Conservation (phyloP, 1,140 invertebrate genomes). For the Limonius californicus region DNA sequence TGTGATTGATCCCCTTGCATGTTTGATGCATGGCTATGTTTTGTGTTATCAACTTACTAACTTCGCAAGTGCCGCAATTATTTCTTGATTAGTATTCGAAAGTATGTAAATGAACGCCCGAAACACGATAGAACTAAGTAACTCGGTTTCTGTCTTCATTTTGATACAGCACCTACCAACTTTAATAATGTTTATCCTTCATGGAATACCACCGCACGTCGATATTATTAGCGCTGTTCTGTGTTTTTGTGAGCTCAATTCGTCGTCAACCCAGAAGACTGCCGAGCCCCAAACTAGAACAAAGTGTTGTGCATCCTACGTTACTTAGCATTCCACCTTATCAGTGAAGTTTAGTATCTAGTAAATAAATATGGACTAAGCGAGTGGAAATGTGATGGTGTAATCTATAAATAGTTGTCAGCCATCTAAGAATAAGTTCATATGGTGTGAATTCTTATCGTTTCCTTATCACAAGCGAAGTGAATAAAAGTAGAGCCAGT, state of each 20-base stretch:
- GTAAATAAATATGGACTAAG: conserved; percentile 6
- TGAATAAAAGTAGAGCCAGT: background rate
- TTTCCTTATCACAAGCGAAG: background rate
- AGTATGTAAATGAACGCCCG: background rate
- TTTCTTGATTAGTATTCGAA: background rate
- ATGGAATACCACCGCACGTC: background rate
- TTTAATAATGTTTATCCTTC: background rate
- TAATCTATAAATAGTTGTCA: background rate
- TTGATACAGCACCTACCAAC: background rate
- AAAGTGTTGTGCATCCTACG: background rate
- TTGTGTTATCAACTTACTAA: background rate
- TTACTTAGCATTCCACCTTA: background rate
- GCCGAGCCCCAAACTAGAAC: background rate
- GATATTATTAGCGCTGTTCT: background rate
- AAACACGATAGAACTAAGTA: background rate
- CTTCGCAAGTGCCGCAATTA: background rate
- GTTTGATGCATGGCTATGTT: background rate
- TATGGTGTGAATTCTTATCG: conserved; percentile 4
- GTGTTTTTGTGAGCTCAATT: background rate
- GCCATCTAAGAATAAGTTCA: conserved; percentile 2
- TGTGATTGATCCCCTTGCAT: background rate
- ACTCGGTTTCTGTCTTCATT: background rate
- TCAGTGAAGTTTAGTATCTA: background rate
- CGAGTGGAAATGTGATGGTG: background rate
- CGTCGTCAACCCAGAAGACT: background rate